Evolutionary conservation across 2,888 invertebrate species (phyloP), one percentile per base, ranked within the genome.

Genomic region (Phortica magna): DNA sequence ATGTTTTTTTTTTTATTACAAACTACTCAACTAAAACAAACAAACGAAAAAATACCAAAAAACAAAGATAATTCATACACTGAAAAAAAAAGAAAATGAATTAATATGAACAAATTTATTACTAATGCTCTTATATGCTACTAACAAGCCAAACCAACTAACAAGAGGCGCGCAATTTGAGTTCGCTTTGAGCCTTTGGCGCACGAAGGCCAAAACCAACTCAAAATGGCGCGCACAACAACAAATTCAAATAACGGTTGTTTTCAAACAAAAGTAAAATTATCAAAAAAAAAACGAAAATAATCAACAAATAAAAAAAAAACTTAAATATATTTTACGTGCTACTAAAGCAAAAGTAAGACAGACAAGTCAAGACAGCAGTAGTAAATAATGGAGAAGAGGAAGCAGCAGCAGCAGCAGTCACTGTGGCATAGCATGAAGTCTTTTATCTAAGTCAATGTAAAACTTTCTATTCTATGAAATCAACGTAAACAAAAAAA

Each of bases 1-100:
- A 82, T 76, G 77, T 31, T 31, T 31, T 31, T 31, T 31, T 88
- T 88, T 85, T 87, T 88, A 82, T 78, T 53, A 31, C 55, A 67
- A 74, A 31, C 17, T 72, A 22, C 39, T 67, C 67, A 17, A 67
- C 53, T 48, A 67, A 55, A 67, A 12, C 14, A 31, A 65, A 65
- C 41, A 14, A 61, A 73, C 12, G 22, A 43, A 31, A 14, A n/a
- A 61, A 14, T n/a, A 61, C n/a, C 2, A 73, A 76, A 78, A 75
- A 76, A 77, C 76, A 82, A 77, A 78, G 72, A 68, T 76, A 73
- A 73, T 22, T 82, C 79, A 79, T 76, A 78, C 80, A 9, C 9
- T 61, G 9, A 64, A 64, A 57, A 76, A 77, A 57, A 77, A 73
- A 61, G 76, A 68, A 48, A 79, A 59, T 64, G 22, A 17, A 59